Evolutionary conservation across 2,888 invertebrate species (phyloP), one percentile per base, ranked within the genome.

Genomic region (Carpatolechia fugitivella): DNA sequence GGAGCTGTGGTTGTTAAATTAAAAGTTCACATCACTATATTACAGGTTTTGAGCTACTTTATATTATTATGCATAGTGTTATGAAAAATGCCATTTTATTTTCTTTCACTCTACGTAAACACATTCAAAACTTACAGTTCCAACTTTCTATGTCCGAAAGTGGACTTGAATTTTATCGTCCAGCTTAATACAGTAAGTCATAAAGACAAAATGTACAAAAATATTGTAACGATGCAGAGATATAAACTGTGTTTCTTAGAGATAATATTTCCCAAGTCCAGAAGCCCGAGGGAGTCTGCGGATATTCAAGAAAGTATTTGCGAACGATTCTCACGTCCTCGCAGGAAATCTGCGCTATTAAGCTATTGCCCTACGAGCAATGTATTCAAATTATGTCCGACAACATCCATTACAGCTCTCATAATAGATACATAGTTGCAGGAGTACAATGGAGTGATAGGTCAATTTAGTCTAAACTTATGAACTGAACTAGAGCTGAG

Each of bases 321-420:
- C 29, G 29, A 44, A 44, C 20, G 24, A 24, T 44, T 44, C 44
- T 44, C 44, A 44, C 44, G 44, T 44, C 44, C 13, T 29, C 33
- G n/a, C 44, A 44, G 29, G 44, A 44, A 44, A 44, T 44, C 24
- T 44, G 13, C 1, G 44, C 44, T 31, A 47, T 31, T 31, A 49
- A 33, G 35, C 29, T 49, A 35, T 18, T 49, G 49, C 49, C 49
- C 53, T 47, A 29, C 14, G 38, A 47, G 53, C 53, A 29, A 49
- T 54, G 41, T 35, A 44, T 50, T 50, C 44, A 50, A 35, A 48
- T 49, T 29, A 10, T 52, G 54, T 36, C 58, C 67, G 67, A 65
- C 61, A 59, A 60, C 58, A 61, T 64, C 60, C 58, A 65, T 64
- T 66, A 68, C 33, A n/a, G 31, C 29, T 40, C 54, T 41, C 50